These are phyloP conservation scores for Abscondita cerata DNA, from an alignment of 2,888 invertebrate genomes.

Conservation along the genomic window DNA sequence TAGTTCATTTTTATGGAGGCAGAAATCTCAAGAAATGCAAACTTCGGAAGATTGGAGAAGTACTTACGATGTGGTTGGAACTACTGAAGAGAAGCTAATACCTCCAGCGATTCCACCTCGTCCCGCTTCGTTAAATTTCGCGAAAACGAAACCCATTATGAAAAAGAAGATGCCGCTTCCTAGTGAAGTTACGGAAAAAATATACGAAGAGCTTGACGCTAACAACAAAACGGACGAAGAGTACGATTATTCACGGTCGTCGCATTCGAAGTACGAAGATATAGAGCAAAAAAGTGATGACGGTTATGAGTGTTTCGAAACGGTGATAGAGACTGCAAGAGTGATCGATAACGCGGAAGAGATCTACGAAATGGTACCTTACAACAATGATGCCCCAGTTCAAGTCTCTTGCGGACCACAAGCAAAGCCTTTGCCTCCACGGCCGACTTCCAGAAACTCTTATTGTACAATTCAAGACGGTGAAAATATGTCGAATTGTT, in stretches of 20 bases:
- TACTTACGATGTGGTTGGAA: constrained; percentile 41
- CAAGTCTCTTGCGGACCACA: constrained; percentile 52
- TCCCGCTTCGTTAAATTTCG: constrained; percentile 21
- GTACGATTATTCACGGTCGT: constrained; percentile 35
- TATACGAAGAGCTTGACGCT: constrained; percentile 46
- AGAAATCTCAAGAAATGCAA: constrained; percentile 52
- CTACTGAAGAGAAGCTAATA: constrained; percentile 29
- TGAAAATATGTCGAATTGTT: constrained; percentile 64
- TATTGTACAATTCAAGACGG: constrained; percentile 68
- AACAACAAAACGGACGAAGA: constrained; percentile 17
- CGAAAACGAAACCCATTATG: constrained; percentile 30
- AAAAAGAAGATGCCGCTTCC: constrained; percentile 40
- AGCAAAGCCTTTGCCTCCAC: constrained; percentile 61
- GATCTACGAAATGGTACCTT: constrained; percentile 63
- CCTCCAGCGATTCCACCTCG: constrained; percentile 30
- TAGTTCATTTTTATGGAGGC: constrained; percentile 71
- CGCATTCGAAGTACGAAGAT: constrained; percentile 35
- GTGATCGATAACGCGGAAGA: constrained; percentile 60
- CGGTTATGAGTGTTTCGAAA: constrained; percentile 63
- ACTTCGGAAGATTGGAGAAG: constrained; percentile 35
- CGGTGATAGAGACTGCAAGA: constrained; percentile 48
- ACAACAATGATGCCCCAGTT: constrained; percentile 32
- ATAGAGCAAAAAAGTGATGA: constrained; percentile 57
- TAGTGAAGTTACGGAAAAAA: constrained; percentile 37
- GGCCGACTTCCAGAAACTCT: constrained; percentile 64